Base-by-base conservation (phyloP, 2,888 invertebrate species). In the Lithophane semibrunnea region DNA sequence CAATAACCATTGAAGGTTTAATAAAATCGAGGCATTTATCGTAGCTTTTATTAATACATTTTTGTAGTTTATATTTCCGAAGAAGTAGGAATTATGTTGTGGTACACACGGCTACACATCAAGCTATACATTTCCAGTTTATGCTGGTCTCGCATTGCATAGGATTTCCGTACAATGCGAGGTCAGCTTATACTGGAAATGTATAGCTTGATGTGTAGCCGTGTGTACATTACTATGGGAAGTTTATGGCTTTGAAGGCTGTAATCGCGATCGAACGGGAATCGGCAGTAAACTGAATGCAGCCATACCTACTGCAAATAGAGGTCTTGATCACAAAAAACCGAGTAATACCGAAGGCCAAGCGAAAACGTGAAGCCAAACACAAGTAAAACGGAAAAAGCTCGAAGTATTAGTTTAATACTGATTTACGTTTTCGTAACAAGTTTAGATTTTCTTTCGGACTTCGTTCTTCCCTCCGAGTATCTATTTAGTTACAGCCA, bases 1-100 rank as follows among this genome's bases (percentile, higher is more conserved):
- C 82, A 86, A 87, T 88, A 77, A 74, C 84, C 75, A 81, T 86
- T 86, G 85, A 87, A 88, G 80, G 79, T 80, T 81, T 72, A 72
- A 87, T 86, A 84, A 87, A 88, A 88, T 86, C 73, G 81, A 77
- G 76, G 71, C 73, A 84, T 82, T 79, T 88, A 82, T 85, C 84
- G 82, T 83, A 74, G 77, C 72, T 85, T 91, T 90, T 91, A 90
- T 88, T 87, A 90, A 89, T 88, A 87, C 84, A 37, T 47, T 88
- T 89, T 92, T 89, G 86, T 88, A 89, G 90, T 89, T 89, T 84
- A 88, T 89, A 73, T 83, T 82, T 77, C 64, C 21, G 56, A 72
- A 88, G 87, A 85, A 84, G 75, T 83, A 88, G 83, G 86, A 91
- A 92, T 92, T 91, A 91, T 92, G 92, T 94, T 92, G 91, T 89